These are phyloP conservation scores for Elephas maximus DNA, from an alignment of 2,113 vertebrate species.

Conservation along the genomic window DNA sequence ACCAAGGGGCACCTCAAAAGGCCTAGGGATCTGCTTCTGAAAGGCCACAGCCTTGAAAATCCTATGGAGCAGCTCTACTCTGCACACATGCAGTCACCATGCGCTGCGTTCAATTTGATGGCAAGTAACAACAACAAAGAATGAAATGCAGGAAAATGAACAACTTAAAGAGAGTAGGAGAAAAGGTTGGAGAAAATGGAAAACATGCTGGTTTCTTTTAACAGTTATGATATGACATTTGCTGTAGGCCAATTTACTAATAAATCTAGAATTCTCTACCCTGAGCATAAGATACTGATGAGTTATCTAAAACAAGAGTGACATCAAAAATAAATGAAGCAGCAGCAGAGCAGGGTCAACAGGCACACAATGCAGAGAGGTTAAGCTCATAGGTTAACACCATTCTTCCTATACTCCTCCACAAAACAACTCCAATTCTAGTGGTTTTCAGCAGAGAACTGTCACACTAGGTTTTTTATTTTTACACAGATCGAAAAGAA, in stretches of 20 bases:
- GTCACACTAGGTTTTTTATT: not conserved
- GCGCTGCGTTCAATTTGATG: too few relatives aligned
- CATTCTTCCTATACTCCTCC: not conserved
- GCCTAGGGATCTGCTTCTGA: not conserved
- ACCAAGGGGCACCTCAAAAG: not conserved
- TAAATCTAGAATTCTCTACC: not conserved
- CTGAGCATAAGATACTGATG: not conserved
- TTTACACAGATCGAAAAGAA: not conserved
- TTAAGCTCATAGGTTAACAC: not conserved
- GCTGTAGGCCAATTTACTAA: not conserved
- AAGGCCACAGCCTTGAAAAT: not conserved
- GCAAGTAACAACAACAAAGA: not conserved
- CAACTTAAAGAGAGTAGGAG: conserved; percentile 27
- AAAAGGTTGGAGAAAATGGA: not conserved
- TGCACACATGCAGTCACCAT: too few relatives aligned
- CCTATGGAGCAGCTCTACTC: too few relatives aligned
- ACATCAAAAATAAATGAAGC: conserved; percentile 12
- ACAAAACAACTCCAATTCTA: not conserved
- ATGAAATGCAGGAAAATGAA: conserved; percentile 3
- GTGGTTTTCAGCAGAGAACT: not conserved
- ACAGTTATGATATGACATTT: not conserved
- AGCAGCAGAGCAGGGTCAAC: not conserved
- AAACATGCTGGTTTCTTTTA: not conserved
- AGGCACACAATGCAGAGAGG: not conserved
- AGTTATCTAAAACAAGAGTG: not conserved